These are phyloP conservation scores for Euzophera pinguis DNA, from an alignment of 2,888 invertebrate genomes.

Conservation along the genomic window DNA sequence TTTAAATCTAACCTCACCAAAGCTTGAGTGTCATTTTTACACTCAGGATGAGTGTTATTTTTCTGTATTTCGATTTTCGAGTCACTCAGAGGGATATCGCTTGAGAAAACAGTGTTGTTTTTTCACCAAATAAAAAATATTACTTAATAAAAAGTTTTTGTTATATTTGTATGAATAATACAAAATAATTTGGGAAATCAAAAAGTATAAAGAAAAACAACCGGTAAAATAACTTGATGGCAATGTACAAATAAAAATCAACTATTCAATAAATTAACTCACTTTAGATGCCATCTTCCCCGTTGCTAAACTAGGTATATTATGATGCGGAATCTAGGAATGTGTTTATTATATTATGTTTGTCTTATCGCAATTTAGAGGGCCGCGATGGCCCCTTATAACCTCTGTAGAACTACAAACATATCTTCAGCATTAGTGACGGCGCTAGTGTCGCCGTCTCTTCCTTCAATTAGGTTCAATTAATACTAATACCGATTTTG, in stretches of 20 bases:
- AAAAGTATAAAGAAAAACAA: no score
- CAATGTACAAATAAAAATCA: not conserved
- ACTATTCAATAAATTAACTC: not conserved
- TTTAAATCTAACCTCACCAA: no score
- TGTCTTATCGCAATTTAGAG: constrained; percentile 2
- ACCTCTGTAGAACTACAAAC: not conserved
- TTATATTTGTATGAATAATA: no score
- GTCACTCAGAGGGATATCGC: no score
- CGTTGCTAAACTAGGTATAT: not conserved
- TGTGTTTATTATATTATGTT: constrained; percentile 3
- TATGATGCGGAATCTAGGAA: not conserved
- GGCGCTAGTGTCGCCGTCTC: not conserved
- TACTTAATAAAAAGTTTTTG: no score
- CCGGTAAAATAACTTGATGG: no score
- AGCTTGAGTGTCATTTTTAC: no score
- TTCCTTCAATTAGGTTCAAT: not conserved
- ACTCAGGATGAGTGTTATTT: no score
- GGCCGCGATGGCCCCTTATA: not conserved
- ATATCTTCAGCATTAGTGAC: not conserved
- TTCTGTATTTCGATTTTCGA: no score
- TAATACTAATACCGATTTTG: not conserved
- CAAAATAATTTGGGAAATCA: no score
- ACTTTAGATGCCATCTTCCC: constrained; percentile 7
- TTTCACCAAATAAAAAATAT: no score
- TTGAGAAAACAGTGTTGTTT: no score